Evolutionary conservation across 2,888 invertebrate genomes (phyloP).

Genomic region (Dynastes tityus): DNA sequence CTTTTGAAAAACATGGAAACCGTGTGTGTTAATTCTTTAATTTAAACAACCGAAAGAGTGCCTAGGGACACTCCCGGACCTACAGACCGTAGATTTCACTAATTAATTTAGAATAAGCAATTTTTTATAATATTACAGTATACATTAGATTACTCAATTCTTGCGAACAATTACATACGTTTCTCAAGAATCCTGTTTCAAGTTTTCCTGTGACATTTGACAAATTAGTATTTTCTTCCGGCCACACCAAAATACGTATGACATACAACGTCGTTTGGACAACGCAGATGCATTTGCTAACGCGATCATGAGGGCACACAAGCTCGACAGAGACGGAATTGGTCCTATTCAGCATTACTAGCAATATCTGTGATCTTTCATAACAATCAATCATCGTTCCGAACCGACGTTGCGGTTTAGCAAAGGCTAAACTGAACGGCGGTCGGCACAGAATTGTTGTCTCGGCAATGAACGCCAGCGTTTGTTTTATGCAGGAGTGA

Average conservation of each 20-base stretch:
- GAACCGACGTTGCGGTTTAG: constrained; percentile 58
- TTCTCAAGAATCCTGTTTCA: not conserved
- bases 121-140: too few relatives aligned
- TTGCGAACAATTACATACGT: not conserved
- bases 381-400: constrained; percentile 59
- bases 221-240: constrained; percentile 22
- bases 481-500: constrained; percentile 54
- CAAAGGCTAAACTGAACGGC: constrained; percentile 57
- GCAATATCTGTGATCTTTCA: constrained; percentile 56
- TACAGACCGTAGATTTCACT: too few relatives aligned
- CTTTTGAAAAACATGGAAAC: too few relatives aligned
- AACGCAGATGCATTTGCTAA: constrained; percentile 27
- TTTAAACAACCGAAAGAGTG: too few relatives aligned
- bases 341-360: constrained; percentile 33
- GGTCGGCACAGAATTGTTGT: constrained; percentile 57
- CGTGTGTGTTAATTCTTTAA: too few relatives aligned
- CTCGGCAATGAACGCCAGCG: constrained; percentile 54
- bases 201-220: constrained; percentile 5
- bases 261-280: not conserved
- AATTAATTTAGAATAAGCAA: too few relatives aligned
- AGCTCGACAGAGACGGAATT: constrained; percentile 21
- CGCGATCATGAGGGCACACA: not conserved
- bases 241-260: constrained; percentile 5
- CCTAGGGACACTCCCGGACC: too few relatives aligned
- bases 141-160: not conserved